Conservation (phyloP, 2,888 invertebrate species). For the Ochropleura leucogaster region DNA sequence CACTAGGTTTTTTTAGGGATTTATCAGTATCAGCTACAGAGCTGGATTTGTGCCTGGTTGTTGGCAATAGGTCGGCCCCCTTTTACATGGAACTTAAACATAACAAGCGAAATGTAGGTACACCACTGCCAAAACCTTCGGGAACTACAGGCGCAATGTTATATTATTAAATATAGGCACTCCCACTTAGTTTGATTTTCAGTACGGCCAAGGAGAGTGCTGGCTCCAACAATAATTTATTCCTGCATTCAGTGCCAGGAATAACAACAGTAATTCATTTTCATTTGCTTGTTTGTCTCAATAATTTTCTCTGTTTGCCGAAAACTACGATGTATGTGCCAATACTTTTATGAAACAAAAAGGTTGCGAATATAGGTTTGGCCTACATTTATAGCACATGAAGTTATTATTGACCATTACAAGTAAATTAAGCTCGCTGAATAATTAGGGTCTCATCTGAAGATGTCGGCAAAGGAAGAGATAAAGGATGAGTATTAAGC, state of each 20-base stretch:
- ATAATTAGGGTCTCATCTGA: too few species aligned
- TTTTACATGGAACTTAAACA: too few species aligned
- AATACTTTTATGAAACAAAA: slow-evolving; percentile 21
- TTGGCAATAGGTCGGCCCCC: too few species aligned
- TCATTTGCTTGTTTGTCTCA: slow-evolving; percentile 37
- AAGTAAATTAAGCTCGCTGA: not conserved
- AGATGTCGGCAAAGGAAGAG: too few species aligned
- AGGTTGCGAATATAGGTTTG: slow-evolving; percentile 14
- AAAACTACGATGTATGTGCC: slow-evolving; percentile 26
- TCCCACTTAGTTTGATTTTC: slow-evolving; percentile 12
- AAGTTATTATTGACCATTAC: slow-evolving; percentile 10
- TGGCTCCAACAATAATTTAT: slow-evolving; percentile 27
- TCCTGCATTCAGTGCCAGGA: slow-evolving; percentile 39
- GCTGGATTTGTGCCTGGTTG: too few species aligned
- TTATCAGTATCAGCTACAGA: too few species aligned
- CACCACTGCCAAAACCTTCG: too few species aligned
- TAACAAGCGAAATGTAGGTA: too few species aligned
- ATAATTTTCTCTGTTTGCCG: slow-evolving; percentile 43
- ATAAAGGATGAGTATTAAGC: too few species aligned
- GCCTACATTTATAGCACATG: slow-evolving; percentile 9
- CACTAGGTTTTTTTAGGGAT: too few species aligned
- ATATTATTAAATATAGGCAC: slow-evolving; percentile 2
- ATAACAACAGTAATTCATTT: slow-evolving; percentile 51
- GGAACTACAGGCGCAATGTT: not conserved
- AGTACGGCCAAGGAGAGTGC: not conserved